Evolutionary conservation across 1,140 invertebrate species (phyloP), one percentile per base, ranked within the genome.

Genomic region (Cepaea nemoralis): DNA sequence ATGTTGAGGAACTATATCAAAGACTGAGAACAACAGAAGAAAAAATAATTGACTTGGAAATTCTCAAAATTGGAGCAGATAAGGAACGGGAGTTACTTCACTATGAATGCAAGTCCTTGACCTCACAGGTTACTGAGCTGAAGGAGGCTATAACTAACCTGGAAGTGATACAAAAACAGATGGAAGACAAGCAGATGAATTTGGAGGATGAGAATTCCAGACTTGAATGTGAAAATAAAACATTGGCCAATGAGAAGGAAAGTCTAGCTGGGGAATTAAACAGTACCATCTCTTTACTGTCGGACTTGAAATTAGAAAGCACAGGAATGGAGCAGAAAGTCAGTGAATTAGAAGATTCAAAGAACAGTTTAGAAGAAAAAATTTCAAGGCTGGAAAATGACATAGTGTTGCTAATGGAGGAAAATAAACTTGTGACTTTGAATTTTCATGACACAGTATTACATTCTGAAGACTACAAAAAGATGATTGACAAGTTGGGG

Each of bases 31-130:
- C 37, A 19, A 31, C 77, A 12, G 59, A 78, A 48, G 77, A 78
- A 31, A 67, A 48, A 69, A 35, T 78, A 10, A 78, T 69, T 1
- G 63, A 69, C 66, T 48, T 78, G 24, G 77, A 78, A 24, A 78
- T 78, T 69, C 42, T 78, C n/a, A 67, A 69, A 42, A 67, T 69
- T 42, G 77, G 77, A 16, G 77, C 77, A 35, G 63, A 78, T 35
- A 78, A 78, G 40, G n/a, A 31, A 19, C 40, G 63, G 48, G 77
- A 78, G 1, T 27, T 78, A 6, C 42, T 78, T 37, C 37, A 78
- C 3, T 33, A 69, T 42, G 77, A 78, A 45, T 48, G 42, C 35
- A 48, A 74, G 31, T 42, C 40, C 24, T 45, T 70, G 40, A 40
- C 69, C 22, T 24, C 22, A 70, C 35, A 70, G 35, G 22, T 70